These are phyloP conservation scores for Caenorhabditis auriculariae DNA, from an alignment of 2,888 invertebrate genomes.

Conservation along the genomic window DNA sequence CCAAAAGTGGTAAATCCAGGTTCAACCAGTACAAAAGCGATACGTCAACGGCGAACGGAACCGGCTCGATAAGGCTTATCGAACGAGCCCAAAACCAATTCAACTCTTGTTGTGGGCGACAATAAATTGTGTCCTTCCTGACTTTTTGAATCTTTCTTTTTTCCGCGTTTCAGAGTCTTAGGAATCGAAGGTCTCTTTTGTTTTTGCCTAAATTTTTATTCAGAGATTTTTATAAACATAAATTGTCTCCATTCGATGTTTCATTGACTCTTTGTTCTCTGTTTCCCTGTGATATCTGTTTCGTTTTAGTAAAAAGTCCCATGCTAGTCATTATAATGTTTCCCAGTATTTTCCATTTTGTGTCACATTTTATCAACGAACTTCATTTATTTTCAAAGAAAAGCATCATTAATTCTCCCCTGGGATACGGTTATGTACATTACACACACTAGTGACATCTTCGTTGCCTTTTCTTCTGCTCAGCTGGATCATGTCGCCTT, in stretches of 20 bases:
- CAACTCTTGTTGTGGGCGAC: constrained; percentile 41
- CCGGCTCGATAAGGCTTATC: constrained; percentile 35
- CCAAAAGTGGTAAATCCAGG: constrained; percentile 16
- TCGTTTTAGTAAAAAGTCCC: neutral
- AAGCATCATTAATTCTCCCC: too few relatives aligned
- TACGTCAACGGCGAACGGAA: constrained; percentile 4
- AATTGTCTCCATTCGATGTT: neutral
- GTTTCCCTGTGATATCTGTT: neutral
- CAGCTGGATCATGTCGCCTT: too few relatives aligned
- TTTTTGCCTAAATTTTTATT: neutral
- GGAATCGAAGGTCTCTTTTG: too few relatives aligned
- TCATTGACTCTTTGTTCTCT: neutral
- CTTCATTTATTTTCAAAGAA: too few relatives aligned
- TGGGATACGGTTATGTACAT: too few relatives aligned
- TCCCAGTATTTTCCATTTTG: too few relatives aligned
- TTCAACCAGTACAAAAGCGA: constrained; percentile 41
- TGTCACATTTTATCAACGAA: too few relatives aligned
- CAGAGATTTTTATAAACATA: neutral
- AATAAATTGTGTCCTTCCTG: constrained; percentile 3
- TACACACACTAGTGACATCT: too few relatives aligned
- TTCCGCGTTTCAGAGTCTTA: neutral
- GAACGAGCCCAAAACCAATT: constrained; percentile 50
- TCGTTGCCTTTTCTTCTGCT: too few relatives aligned
- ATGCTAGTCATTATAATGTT: too few relatives aligned
- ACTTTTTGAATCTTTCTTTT: too few relatives aligned